A percentile compares a stretch with the other conserved stretches of the same genome.
phyloP scores from a whole-genome alignment of 2,888 invertebrate species.

The Melanophora roralis region DNA sequence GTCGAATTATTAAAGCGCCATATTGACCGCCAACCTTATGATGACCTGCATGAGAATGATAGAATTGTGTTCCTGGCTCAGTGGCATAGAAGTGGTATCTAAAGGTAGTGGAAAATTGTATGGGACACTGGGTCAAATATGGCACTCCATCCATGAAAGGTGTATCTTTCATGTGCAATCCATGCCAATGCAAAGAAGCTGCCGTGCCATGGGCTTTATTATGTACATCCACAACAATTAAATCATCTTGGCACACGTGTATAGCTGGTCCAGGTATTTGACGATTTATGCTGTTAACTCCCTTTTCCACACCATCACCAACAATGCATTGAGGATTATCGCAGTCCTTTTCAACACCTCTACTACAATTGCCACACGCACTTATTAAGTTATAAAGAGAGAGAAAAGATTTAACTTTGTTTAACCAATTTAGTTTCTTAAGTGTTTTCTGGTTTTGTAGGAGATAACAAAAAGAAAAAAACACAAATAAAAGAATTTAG shows the following conservation, averaged over 20 bases:
- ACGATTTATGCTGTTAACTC: slow-evolving; percentile 78
- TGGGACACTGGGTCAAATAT: slow-evolving; percentile 89
- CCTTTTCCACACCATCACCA: slow-evolving; percentile 78
- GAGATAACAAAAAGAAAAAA: neutral
- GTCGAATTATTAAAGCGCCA: slow-evolving; percentile 85
- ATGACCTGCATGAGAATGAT: slow-evolving; percentile 82
- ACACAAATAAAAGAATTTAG: too few relatives aligned
- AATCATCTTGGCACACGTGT: slow-evolving; percentile 88
- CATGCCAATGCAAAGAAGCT: slow-evolving; percentile 93
- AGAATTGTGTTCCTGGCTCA: slow-evolving; percentile 88
- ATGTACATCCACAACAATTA: slow-evolving; percentile 86
- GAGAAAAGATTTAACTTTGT: neutral
- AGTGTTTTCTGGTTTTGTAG: slow-evolving; percentile 5
- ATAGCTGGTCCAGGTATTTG: slow-evolving; percentile 78
- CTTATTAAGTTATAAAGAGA: slow-evolving; percentile 66
- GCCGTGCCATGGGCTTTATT: slow-evolving; percentile 86
- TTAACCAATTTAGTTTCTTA: slow-evolving; percentile 14
- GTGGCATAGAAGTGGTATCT: slow-evolving; percentile 84
- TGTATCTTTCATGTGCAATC: slow-evolving; percentile 85
- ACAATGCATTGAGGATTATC: slow-evolving; percentile 78
- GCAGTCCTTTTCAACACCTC: slow-evolving; percentile 75
- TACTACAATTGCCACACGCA: slow-evolving; percentile 78
- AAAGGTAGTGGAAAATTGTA: slow-evolving; percentile 82
- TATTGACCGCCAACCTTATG: slow-evolving; percentile 89
- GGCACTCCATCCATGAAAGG: slow-evolving; percentile 93